These are phyloP conservation scores for Hoplias malabaricus DNA, from an alignment of 2,113 vertebrate genomes.

Conservation along the genomic window DNA sequence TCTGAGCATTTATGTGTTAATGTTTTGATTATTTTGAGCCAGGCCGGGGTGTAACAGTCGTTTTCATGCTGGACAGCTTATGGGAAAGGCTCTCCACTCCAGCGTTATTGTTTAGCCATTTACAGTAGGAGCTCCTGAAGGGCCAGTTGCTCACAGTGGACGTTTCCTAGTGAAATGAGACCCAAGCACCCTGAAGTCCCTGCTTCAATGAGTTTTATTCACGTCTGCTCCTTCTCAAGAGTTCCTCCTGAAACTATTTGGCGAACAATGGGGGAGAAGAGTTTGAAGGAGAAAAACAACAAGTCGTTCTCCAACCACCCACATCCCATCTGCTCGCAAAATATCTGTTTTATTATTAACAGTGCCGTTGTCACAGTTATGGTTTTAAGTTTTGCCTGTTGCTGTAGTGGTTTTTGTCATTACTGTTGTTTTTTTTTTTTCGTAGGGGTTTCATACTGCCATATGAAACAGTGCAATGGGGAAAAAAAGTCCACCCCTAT, in stretches of 20 bases:
- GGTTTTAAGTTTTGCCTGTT: conserved; percentile 63
- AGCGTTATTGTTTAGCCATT: conserved; percentile 50
- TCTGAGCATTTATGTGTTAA: conserved; percentile 1
- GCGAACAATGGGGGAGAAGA: conserved; percentile 71
- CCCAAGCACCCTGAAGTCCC: conserved; percentile 71
- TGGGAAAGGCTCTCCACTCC: conserved; percentile 40
- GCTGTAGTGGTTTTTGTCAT: conserved; percentile 58
- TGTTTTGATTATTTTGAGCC: not conserved
- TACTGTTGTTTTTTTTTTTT: conserved; percentile 49
- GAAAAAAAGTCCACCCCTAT: conserved; percentile 73
- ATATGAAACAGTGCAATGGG: conserved; percentile 60
- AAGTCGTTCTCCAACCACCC: conserved; percentile 76
- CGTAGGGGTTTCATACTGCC: conserved; percentile 58
- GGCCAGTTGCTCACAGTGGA: conserved; percentile 59
- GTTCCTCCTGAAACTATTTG: conserved; percentile 79
- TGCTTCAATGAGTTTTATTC: conserved; percentile 70
- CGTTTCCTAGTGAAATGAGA: conserved; percentile 66
- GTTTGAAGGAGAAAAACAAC: conserved; percentile 75
- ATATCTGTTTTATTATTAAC: conserved; percentile 77
- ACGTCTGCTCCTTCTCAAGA: conserved; percentile 77
- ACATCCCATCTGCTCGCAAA: conserved; percentile 79
- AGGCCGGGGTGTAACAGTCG: not conserved
- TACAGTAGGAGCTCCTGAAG: conserved; percentile 58
- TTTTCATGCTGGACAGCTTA: conserved; percentile 9
- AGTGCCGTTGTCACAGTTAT: conserved; percentile 70